These are phyloP conservation scores for Anthrax anthrax DNA, from an alignment of 2,888 invertebrate genomes.

Conservation along the genomic window DNA sequence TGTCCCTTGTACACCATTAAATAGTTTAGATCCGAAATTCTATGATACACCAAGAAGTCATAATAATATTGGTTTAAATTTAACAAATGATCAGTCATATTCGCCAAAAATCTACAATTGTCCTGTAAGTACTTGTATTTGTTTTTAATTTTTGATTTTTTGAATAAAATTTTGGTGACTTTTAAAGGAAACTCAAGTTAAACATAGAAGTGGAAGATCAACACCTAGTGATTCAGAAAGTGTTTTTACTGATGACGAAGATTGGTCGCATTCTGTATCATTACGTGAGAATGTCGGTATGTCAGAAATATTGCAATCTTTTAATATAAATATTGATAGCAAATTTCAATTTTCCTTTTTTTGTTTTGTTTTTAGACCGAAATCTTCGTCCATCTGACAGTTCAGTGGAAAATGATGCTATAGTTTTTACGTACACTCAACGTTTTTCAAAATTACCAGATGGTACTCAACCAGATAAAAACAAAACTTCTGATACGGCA, in stretches of 20 bases:
- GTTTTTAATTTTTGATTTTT: background rate
- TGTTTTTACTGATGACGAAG: conserved; percentile 56
- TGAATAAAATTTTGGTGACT: background rate
- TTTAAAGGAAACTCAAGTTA: background rate
- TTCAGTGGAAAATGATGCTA: conserved; percentile 41
- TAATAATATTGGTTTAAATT: conserved; percentile 33
- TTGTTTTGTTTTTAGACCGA: conserved; percentile 21
- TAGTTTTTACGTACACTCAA: conserved; percentile 40
- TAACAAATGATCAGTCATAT: conserved; percentile 34
- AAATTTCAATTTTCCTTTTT: conserved; percentile 6
- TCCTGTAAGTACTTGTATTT: conserved; percentile 22
- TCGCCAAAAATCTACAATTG: conserved; percentile 35
- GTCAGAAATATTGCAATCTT: background rate
- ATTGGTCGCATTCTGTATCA: conserved; percentile 43
- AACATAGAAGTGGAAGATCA: conserved; percentile 23
- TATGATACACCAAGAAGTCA: conserved; percentile 37
- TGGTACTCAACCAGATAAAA: conserved; percentile 29
- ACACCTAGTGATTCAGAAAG: conserved; percentile 56
- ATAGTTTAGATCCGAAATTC: conserved; percentile 39
- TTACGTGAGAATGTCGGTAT: conserved; percentile 30
- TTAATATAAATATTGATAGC: background rate
- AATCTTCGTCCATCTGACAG: conserved; percentile 41
- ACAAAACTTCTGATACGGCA: conserved; percentile 38
- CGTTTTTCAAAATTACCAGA: conserved; percentile 41
- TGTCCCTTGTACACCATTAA: conserved; percentile 28